phyloP scores from a whole-genome alignment of 2,113 vertebrate species.

The Halcyon malimbica region DNA sequence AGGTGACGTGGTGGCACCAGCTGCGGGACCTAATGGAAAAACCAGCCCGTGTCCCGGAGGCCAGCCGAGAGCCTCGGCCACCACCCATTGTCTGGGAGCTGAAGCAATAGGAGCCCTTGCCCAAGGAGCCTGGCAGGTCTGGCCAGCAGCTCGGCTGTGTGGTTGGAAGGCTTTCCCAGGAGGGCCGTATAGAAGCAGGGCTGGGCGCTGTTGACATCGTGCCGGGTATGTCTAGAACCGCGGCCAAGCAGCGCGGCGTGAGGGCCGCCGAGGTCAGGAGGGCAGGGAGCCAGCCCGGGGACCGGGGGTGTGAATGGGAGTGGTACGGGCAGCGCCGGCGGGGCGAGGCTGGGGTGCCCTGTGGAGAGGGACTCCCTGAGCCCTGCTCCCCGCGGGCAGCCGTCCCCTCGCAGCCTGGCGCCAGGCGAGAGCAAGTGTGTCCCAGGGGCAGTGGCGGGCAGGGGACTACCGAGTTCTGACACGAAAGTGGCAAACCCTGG shows the following conservation, averaged over 20 bases:
- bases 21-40: neutral
- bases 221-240: neutral
- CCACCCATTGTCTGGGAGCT: conserved; percentile 25
- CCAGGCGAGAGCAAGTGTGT: neutral
- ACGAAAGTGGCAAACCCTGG: neutral
- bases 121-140: neutral
- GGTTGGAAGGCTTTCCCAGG: conserved; percentile 11
- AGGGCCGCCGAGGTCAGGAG: neutral
- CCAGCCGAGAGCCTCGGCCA: neutral
- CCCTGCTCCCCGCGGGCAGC: neutral
- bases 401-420: accelerated
- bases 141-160: neutral
- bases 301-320: neutral
- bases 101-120: conserved; percentile 15
- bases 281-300: neutral
- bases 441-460: accelerated
- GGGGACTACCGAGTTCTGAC: neutral
- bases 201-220: neutral
- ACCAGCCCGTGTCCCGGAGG: neutral
- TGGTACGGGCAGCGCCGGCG: accelerated
- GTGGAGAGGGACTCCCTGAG: neutral
- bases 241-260: neutral
- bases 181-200: conserved; percentile 24
- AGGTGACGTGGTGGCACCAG: neutral
- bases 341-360: accelerated